phyloP scores from a whole-genome alignment of 2,113 vertebrate species.

The Microcebus tavaratra region DNA sequence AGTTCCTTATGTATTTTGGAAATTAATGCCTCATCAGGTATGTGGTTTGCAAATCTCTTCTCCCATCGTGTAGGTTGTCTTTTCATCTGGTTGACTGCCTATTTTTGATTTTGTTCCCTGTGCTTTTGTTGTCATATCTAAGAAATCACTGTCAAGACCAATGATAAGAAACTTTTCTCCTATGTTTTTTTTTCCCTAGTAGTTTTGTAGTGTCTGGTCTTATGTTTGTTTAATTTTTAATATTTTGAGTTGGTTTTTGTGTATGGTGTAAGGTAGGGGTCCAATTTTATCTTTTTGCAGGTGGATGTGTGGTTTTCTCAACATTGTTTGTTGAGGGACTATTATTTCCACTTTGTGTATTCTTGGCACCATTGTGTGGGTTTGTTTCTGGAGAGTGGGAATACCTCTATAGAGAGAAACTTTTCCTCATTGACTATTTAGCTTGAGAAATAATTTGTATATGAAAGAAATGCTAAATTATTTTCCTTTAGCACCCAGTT shows the following conservation, averaged over 20 bases:
- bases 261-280: no score
- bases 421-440: not conserved
- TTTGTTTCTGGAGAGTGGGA: not conserved
- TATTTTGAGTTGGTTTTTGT: not conserved
- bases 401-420: not conserved
- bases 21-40: no score
- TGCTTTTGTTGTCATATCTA: no score
- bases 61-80: no score
- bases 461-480: not conserved
- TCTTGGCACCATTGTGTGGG: not conserved
- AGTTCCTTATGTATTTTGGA: not conserved
- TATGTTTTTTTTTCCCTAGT: not conserved
- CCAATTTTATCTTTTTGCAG: no score
- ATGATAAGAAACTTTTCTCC: no score
- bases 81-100: no score
- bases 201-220: not conserved
- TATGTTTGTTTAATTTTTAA: not conserved
- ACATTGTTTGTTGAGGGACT: not conserved
- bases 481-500: not conserved
- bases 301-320: not conserved
- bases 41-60: no score
- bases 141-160: no score
- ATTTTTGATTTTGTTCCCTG: no score
- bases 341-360: not conserved
- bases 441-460: not conserved